A percentile compares a stretch with the other conserved stretches of the same genome.
Conservation (phyloP, 2,888 invertebrate species). For the Ochropleura leucogaster region DNA sequence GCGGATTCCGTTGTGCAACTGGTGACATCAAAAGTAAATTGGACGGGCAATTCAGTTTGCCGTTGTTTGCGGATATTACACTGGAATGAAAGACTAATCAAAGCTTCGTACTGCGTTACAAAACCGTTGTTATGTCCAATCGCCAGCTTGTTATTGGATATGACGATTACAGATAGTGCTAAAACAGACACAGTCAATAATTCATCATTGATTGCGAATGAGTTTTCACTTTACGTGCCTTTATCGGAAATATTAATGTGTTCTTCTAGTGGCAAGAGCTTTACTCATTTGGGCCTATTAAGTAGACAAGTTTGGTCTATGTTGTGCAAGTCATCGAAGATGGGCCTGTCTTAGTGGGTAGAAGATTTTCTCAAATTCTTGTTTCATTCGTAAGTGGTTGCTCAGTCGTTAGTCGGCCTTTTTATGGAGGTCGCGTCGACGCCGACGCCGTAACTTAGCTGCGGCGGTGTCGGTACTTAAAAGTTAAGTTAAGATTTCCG, state of each 20-base stretch:
- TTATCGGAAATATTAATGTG: constrained; percentile 20
- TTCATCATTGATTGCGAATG: constrained; percentile 13
- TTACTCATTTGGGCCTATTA: constrained; percentile 36
- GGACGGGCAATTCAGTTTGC: constrained; percentile 46
- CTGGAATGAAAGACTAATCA: constrained; percentile 50
- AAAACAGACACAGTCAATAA: constrained; percentile 31
- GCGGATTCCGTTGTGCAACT: constrained; percentile 49
- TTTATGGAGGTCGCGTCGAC: constrained; percentile 33
- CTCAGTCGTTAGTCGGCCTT: constrained; percentile 25
- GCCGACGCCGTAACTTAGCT: constrained; percentile 29
- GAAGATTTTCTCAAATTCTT: constrained; percentile 43
- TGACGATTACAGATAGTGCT: constrained; percentile 22
- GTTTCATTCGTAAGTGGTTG: constrained; percentile 33
- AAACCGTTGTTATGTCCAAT: constrained; percentile 48
- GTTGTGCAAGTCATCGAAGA: constrained; percentile 37
- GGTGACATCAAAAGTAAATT: constrained; percentile 61
- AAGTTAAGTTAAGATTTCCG: constrained; percentile 50
- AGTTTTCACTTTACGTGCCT: constrained; percentile 33
- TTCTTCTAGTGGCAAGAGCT: constrained; percentile 22
- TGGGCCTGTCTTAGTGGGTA: constrained; percentile 38
- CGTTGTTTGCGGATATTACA: constrained; percentile 53
- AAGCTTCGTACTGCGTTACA: constrained; percentile 41
- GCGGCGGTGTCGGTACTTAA: constrained; percentile 42
- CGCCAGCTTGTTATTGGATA: constrained; percentile 36
- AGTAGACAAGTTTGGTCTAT: constrained; percentile 20